These are phyloP conservation scores for Taeniopygia guttata DNA, from an alignment of 2,797 vertebrate genomes.

Conservation along the genomic window DNA sequence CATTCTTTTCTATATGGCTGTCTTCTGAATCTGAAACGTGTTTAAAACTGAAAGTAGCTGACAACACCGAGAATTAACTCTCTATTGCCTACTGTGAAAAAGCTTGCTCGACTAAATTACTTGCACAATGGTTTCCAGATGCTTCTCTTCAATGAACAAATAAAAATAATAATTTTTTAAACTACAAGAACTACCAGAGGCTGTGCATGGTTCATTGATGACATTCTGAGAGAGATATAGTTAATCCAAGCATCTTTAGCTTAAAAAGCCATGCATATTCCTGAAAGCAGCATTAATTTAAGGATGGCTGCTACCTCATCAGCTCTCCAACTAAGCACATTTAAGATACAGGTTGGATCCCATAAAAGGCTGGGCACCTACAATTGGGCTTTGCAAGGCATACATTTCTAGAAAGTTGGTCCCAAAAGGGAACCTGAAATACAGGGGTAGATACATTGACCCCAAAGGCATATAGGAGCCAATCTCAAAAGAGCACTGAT, in stretches of 20 bases:
- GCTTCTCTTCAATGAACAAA: constrained; percentile 43
- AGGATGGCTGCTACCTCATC: background rate
- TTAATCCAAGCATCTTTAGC: background rate
- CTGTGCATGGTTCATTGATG: background rate
- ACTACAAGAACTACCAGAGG: background rate
- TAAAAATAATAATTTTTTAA: background rate
- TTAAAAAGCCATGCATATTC: background rate
- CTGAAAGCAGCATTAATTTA: background rate
- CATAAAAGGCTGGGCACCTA: background rate
- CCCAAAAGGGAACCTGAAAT: background rate
- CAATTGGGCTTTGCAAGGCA: background rate
- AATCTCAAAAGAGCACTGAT: background rate
- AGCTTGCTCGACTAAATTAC: constrained; percentile 52
- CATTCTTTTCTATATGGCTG: constrained; percentile 56
- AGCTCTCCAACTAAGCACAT: background rate
- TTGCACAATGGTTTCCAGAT: constrained; percentile 29
- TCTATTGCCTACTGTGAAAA: constrained; percentile 63
- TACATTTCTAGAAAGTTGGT: background rate
- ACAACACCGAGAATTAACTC: constrained; percentile 67
- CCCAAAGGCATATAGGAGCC: background rate
- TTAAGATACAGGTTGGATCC: background rate
- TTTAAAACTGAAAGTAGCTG: constrained; percentile 51
- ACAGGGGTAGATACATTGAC: background rate
- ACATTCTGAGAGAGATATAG: background rate
- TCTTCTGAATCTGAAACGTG: constrained; percentile 10